phyloP scores from a whole-genome alignment of 2,113 vertebrate species.

The Cephalopholis sonnerati region DNA sequence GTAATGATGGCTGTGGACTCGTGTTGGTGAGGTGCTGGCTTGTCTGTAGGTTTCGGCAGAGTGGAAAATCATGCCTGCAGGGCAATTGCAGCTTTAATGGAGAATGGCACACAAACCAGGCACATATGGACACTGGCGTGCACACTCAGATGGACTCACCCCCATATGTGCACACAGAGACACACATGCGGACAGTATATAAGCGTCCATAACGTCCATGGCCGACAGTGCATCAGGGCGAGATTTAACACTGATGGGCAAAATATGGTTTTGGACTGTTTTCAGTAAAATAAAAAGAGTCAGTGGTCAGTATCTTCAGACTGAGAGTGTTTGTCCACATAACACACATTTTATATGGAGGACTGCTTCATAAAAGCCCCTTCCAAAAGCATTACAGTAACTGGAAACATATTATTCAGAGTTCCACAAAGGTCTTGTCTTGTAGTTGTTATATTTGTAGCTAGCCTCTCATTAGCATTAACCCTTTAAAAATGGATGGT shows the following conservation, averaged over 20 bases:
- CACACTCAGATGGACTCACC: constrained; percentile 31
- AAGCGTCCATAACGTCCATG: not conserved
- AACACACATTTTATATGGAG: not conserved
- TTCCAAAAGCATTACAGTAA: not conserved
- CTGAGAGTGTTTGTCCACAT: not conserved
- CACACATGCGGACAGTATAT: constrained; percentile 15
- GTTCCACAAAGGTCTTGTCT: not conserved
- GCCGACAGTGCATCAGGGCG: not conserved
- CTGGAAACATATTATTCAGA: not conserved
- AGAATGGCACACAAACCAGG: constrained; percentile 68
- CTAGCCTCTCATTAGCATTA: not conserved
- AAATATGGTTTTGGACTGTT: not conserved
- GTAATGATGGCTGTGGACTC: constrained; percentile 75
- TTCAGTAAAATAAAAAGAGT: not conserved
- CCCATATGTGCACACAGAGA: constrained; percentile 11
- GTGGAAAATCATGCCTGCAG: constrained; percentile 71
- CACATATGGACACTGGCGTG: constrained; percentile 57
- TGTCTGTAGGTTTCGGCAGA: constrained; percentile 52
- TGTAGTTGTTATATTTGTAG: not conserved
- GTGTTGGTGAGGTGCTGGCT: constrained; percentile 54
- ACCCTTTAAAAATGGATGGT: no score
- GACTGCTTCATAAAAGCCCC: not conserved
- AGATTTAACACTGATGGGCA: not conserved
- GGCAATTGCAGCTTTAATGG: constrained; percentile 67
- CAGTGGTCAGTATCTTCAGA: not conserved